These are phyloP conservation scores for Crocallis elinguaria DNA, from an alignment of 2,888 invertebrate species.

Conservation along the genomic window DNA sequence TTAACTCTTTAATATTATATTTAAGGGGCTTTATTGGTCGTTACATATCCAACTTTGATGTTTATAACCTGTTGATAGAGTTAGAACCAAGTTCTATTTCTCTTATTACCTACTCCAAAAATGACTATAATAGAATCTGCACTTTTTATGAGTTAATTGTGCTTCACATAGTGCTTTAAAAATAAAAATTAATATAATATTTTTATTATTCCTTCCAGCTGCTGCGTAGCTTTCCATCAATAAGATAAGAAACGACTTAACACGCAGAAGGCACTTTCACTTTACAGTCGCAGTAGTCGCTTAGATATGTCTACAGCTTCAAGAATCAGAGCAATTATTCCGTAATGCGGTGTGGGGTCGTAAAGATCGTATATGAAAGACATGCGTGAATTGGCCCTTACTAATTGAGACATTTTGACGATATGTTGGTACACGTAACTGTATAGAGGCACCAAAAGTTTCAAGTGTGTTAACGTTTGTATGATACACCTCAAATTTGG, in stretches of 20 bases:
- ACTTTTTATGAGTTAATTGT: too few relatives aligned
- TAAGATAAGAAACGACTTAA: not conserved
- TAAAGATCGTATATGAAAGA: slow-evolving; percentile 58
- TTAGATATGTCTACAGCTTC: slow-evolving; percentile 20
- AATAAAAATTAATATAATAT: too few relatives aligned
- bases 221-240: too few relatives aligned
- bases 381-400: slow-evolving; percentile 42
- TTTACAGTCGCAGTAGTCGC: not conserved
- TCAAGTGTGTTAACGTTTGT: slow-evolving; percentile 12
- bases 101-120: too few relatives aligned
- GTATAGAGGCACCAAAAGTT: slow-evolving; percentile 22
- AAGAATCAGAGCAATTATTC: slow-evolving; percentile 41
- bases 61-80: too few relatives aligned
- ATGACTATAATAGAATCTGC: too few relatives aligned
- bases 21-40: too few relatives aligned
- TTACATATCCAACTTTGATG: too few relatives aligned
- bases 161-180: too few relatives aligned
- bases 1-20: too few relatives aligned
- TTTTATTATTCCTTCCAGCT: too few relatives aligned
- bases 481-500: not conserved
- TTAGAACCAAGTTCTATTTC: too few relatives aligned
- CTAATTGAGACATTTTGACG: slow-evolving; percentile 63
- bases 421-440: slow-evolving; percentile 29
- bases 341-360: slow-evolving; percentile 45
- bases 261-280: not conserved